These are phyloP conservation scores for Monochamus alternatus DNA, from an alignment of 2,888 invertebrate genomes.

Conservation along the genomic window DNA sequence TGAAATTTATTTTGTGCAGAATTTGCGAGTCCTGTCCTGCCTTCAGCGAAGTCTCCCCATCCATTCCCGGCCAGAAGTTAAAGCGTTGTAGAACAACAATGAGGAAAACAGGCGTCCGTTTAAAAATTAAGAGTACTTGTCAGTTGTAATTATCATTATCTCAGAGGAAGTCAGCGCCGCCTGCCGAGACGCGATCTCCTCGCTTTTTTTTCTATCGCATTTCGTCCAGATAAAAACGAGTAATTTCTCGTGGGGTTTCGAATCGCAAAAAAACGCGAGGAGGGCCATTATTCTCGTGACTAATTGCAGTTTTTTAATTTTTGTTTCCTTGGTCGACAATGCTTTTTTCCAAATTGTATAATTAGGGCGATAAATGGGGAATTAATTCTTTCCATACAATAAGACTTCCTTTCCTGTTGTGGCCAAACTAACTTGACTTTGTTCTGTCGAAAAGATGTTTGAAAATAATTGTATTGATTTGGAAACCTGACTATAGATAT, in stretches of 20 bases:
- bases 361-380: too few species aligned
- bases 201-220: constrained; percentile 40
- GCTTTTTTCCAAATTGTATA: too few species aligned
- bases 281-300: constrained; percentile 18
- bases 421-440: too few species aligned
- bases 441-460: too few species aligned
- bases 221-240: constrained; percentile 44
- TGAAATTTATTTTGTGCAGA: too few species aligned
- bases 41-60: constrained; percentile 38
- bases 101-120: constrained; percentile 39
- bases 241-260: constrained; percentile 33
- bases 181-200: constrained; percentile 50
- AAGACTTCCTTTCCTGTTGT: too few species aligned
- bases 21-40: neutral
- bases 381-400: too few species aligned
- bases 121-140: constrained; percentile 57
- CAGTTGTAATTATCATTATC: constrained; percentile 57
- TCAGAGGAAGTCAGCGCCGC: constrained; percentile 50
- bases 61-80: constrained; percentile 51
- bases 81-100: constrained; percentile 44
- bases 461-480: too few species aligned
- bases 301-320: constrained; percentile 25
- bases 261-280: neutral
- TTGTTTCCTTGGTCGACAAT: neutral
- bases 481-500: too few species aligned